A percentile compares a stretch with the other conserved stretches of the same genome.
Conservation (phyloP, 2,888 invertebrate species). For the Sepiola atlantica region DNA sequence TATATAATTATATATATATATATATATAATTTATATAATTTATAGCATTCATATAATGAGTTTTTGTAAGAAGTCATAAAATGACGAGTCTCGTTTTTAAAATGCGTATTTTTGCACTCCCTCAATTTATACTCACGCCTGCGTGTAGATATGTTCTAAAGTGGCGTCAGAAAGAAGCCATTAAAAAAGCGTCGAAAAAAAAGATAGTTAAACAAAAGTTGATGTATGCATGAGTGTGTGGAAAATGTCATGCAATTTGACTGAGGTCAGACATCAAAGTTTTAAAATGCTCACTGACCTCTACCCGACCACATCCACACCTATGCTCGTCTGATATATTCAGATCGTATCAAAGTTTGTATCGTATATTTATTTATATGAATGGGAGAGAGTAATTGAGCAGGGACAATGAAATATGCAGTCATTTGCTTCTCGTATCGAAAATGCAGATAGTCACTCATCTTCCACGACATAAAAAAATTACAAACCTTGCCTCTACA, state of each 20-base stretch:
- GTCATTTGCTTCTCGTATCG: too few relatives aligned
- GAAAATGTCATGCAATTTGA: not conserved
- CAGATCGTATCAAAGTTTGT: not conserved
- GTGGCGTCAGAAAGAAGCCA: not conserved
- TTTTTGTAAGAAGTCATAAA: not conserved
- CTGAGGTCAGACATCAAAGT: slow-evolving; percentile 5
- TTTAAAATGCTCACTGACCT: not conserved
- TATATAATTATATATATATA: not conserved
- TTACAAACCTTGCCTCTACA: not conserved
- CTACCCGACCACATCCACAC: not conserved
- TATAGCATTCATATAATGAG: not conserved
- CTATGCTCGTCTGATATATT: not conserved
- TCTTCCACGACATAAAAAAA: too few relatives aligned
- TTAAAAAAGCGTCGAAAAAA: not conserved
- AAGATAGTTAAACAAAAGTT: not conserved
- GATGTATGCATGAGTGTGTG: not conserved
- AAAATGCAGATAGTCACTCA: not conserved
- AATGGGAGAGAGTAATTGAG: too few relatives aligned
- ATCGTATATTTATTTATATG: not conserved
- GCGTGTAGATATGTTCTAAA: not conserved
- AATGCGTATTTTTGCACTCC: not conserved
- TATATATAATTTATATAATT: not conserved
- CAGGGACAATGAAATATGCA: too few relatives aligned
- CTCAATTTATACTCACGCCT: not conserved
- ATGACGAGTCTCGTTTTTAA: not conserved